Base-by-base conservation (phyloP, 2,797 vertebrate species). In the Manis crassicaudata region DNA sequence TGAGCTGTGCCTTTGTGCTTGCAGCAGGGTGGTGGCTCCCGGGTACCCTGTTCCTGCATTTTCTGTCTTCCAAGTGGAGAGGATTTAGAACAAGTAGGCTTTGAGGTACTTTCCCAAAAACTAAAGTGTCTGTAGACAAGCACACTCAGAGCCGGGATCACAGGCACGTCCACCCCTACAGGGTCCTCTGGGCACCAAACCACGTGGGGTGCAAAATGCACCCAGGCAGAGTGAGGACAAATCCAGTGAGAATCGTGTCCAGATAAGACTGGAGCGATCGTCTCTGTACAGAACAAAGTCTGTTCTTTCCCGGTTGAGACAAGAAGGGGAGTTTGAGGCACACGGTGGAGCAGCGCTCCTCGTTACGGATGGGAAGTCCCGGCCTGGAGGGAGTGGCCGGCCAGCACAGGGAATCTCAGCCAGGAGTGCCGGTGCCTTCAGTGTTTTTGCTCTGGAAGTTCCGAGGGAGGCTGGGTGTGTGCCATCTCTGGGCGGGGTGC, bases 41-140 rank as follows among this genome's bases (percentile, higher is more conserved):
- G 7, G 67, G 67, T 18, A 2, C 37, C 25, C n/a, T 27, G 7
- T 27, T 68, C 77, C 82, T 82, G 68, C 46, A 43, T 54, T 43
- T 46, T 82, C 56, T 37, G 52, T 13, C 50, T 23, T 27, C 70
- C 37, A 50, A n/a, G 46, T 32, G 18, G 40, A 80, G 58, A 60
- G 18, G 58, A n/a, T 16, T 67, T 21, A 7, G 37, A 43, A 13
- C 16, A 4, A 20, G 35, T 23, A 23, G 23, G 52, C 80, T 65
- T n/a, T 25, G 60, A 82, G 50, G 60, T 40, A 18, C 46, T 85
- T 89, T 67, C 79, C 92, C 79, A 81, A 40, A 68, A 72, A 35
- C 23, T 3, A 1, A 52, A 10, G 2, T 18, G 3, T 40, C 60
- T 16, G 6, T 27, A 40, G 18, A 11, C 40, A 27, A 63, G 50